Conservation (phyloP, 53 echinoderm and acorn worm species). For the Mesocentrotus franciscanus region DNA sequence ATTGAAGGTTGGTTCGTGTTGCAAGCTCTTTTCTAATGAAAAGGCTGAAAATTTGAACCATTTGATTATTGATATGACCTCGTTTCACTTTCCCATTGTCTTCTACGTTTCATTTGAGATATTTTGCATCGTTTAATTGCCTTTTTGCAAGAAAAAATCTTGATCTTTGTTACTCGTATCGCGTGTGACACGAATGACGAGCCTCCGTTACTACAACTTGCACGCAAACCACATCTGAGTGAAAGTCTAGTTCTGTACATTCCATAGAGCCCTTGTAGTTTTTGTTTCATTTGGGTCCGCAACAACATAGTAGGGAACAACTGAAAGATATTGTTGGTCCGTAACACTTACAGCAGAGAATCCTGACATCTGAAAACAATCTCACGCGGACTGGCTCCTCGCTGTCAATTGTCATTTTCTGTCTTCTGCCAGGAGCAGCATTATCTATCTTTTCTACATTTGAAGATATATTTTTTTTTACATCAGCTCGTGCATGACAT, state of each 20-base stretch:
- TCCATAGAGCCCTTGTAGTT: neutral
- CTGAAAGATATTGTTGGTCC: neutral
- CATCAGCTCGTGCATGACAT: too few species aligned
- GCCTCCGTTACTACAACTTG: too few species aligned
- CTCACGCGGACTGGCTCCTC: too few species aligned
- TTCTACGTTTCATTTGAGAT: neutral
- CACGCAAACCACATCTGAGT: too few species aligned
- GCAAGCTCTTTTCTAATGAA: neutral
- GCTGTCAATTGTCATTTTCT: too few species aligned
- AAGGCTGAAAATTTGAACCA: neutral
- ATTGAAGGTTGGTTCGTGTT: neutral
- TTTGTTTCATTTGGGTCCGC: neutral
- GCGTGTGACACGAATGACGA: neutral
- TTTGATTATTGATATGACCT: neutral
- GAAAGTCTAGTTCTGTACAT: too few species aligned
- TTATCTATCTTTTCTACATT: too few species aligned
- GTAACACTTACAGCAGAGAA: neutral
- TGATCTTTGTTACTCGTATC: neutral
- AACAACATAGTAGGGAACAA: neutral
- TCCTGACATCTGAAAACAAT: neutral
- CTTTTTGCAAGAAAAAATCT: neutral
- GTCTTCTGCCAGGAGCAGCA: too few species aligned
- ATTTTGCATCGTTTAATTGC: neutral
- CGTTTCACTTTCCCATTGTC: neutral
- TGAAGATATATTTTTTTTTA: too few species aligned